Evolutionary conservation across 2,113 vertebrate genomes (phyloP).

Genomic region (Epinephelus moara): DNA sequence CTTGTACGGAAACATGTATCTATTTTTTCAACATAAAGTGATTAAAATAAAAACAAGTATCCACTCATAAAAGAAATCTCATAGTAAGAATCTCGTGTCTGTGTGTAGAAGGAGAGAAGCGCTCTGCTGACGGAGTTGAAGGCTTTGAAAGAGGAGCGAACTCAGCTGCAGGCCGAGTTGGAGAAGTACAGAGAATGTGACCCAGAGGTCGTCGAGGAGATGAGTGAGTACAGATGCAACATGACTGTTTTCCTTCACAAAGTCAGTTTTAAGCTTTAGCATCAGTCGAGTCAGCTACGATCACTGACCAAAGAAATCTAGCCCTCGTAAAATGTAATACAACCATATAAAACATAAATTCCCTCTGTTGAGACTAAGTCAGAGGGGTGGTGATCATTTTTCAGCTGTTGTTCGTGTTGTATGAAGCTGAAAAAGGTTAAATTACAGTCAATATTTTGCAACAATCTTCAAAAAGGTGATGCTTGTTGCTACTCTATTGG

Average conservation of each 20-base stretch:
- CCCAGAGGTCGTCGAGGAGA: conserved; percentile 92
- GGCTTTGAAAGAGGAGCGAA: conserved; percentile 84
- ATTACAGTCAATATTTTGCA: background rate
- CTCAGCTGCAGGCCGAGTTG: conserved; percentile 87
- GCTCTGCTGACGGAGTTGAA: conserved; percentile 86
- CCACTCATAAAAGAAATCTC: background rate
- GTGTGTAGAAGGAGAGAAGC: conserved; percentile 87
- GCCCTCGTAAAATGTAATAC: background rate
- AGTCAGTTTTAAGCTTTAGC: background rate
- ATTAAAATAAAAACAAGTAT: background rate
- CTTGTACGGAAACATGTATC: background rate
- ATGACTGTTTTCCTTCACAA: no score
- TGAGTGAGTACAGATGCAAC: conserved; percentile 89
- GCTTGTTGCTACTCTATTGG: background rate
- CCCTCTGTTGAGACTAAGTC: background rate
- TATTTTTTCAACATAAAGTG: background rate
- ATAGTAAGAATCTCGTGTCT: conserved; percentile 12
- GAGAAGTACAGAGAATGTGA: conserved; percentile 95
- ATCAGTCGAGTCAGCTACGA: background rate
- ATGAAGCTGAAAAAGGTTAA: background rate
- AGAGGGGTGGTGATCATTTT: background rate
- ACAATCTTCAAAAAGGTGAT: background rate
- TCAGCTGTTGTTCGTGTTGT: background rate
- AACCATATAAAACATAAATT: background rate
- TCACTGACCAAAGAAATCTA: background rate